These are phyloP conservation scores for Parazoanthus darwini DNA, from an alignment of 92 coral and sea anemone species.

Conservation along the genomic window DNA sequence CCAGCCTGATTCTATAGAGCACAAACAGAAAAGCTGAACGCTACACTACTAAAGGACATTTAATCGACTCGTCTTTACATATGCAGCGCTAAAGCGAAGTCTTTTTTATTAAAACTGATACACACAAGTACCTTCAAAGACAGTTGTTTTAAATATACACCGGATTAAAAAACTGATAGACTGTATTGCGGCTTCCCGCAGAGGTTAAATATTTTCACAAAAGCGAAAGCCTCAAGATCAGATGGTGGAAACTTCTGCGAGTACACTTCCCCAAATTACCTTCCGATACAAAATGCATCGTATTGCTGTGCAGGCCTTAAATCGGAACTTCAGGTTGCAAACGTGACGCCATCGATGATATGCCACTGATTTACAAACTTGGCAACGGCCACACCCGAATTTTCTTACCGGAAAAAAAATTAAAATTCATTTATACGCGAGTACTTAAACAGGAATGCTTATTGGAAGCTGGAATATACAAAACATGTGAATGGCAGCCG, in stretches of 20 bases:
- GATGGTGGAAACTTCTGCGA: neutral
- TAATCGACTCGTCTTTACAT: neutral
- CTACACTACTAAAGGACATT: neutral
- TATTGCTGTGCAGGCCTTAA: neutral
- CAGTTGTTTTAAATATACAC: neutral
- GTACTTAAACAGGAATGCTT: neutral
- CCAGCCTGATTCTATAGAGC: neutral
- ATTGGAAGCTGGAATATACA: neutral
- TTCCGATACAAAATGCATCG: neutral
- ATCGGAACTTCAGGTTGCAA: neutral
- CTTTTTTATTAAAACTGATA: neutral
- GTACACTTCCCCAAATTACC: neutral
- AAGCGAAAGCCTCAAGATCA: neutral
- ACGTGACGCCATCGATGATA: neutral
- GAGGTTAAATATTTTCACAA: neutral
- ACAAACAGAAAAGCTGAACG: neutral
- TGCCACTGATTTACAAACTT: neutral
- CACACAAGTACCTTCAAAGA: no score
- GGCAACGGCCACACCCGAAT: neutral
- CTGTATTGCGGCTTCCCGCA: neutral
- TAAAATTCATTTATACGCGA: neutral
- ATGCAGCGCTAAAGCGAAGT: neutral
- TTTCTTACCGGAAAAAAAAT: neutral
- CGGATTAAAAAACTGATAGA: neutral
- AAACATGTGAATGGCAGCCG: neutral